Conservation (phyloP, 2,113 vertebrate genomes). For the Laticauda laticaudata region DNA sequence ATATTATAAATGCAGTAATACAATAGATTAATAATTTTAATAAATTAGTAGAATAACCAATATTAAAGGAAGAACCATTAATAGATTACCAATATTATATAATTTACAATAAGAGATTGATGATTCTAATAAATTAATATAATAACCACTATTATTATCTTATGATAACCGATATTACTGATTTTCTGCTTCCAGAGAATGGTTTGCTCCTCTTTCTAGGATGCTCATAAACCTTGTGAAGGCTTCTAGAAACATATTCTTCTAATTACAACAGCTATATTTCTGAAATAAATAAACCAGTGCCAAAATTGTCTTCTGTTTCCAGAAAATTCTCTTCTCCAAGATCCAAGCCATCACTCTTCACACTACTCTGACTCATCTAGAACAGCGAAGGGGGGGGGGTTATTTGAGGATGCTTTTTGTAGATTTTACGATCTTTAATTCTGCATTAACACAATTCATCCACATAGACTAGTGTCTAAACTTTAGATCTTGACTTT, state of each 20-base stretch:
- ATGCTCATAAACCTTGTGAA: not conserved
- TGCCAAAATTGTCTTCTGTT: not conserved
- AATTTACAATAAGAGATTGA: conserved; percentile 9
- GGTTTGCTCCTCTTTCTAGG: not conserved
- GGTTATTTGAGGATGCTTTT: too few species aligned
- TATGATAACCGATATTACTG: not conserved
- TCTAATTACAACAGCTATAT: not conserved
- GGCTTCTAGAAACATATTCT: conserved; percentile 25
- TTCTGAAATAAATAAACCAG: not conserved
- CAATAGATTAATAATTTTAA: not conserved
- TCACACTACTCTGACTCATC: too few species aligned
- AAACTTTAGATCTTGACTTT: too few species aligned
- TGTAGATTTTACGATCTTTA: too few species aligned
- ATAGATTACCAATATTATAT: not conserved
- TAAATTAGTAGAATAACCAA: conserved; percentile 53
- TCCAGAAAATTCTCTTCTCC: not conserved
- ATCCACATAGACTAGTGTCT: too few species aligned
- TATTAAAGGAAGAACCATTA: not conserved
- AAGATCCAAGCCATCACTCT: not conserved
- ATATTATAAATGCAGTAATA: not conserved
- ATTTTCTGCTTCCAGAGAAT: conserved; percentile 17
- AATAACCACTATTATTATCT: not conserved
- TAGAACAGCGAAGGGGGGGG: too few species aligned
- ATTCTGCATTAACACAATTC: too few species aligned
- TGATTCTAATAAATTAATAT: conserved; percentile 24